Evolutionary conservation across 2,888 invertebrate genomes (phyloP), one percentile per base, ranked within the genome.

Genomic region (Laspeyria flexula): DNA sequence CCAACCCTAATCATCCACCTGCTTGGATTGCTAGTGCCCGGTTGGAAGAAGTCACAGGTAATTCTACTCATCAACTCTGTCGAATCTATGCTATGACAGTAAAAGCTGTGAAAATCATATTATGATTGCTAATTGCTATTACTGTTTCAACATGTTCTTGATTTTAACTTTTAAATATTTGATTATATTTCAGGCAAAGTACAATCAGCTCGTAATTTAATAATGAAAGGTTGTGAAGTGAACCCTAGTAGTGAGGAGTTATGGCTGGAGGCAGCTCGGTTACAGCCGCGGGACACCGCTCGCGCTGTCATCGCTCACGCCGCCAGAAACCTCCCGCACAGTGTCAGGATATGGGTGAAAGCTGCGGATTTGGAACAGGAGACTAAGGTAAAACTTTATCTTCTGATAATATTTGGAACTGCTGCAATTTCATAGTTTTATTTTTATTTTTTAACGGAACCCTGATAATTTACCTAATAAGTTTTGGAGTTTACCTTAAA

Each of bases 21-120:
- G 99, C 99, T 5, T 99, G 99, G 99, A 98, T 99, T 69, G 99
- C 99, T 9, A 99, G 99, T 60, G 99, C 99, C 0, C 94, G 99
- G 60, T 93, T 99, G 45, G 99, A 99, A 85, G 99, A 99, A 93
- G 99, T 99, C 5, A 99, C 98, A 16, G 99, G 99, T 67, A 95
- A 25, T 25, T 25, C 7, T 6, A 25, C 9, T 6, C 7, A 25
- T 25, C 1, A 7, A 25, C 7, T 25, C 25, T 21, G 5, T 21
- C 5, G 21, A 21, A 21, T 21, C 5, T 3, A 21, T 3, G 2
- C 21, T 21, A 5, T 3, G 21, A n/a, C 21, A 21, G 21, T 21
- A 21, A 5, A 21, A 21, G 21, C 5, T 3, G 5, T 21, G 21
- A 3, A 21, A n/a, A n/a, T n/a, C n/a, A n/a, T n/a, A n/a, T n/a